phyloP scores from a whole-genome alignment of 2,888 invertebrate species.

The Sarcophaga caerulescens region DNA sequence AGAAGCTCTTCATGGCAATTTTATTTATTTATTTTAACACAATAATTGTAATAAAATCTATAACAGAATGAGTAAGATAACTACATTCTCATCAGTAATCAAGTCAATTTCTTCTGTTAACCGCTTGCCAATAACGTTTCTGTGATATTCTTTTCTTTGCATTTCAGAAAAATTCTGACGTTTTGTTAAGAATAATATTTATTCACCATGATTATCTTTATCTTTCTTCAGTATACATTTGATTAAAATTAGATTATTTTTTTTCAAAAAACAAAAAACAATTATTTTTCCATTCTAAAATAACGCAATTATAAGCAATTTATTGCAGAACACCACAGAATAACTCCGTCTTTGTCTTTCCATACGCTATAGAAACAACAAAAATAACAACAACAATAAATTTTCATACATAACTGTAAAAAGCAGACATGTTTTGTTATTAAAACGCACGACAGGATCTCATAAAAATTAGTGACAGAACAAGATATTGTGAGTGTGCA shows the following conservation, averaged over 20 bases:
- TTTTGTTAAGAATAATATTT: too few relatives aligned
- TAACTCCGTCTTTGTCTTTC: background rate
- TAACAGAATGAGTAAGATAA: too few relatives aligned
- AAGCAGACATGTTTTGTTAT: background rate
- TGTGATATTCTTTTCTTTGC: too few relatives aligned
- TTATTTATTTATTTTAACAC: too few relatives aligned
- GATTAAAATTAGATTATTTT: background rate
- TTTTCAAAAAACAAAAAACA: background rate
- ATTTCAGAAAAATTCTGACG: too few relatives aligned
- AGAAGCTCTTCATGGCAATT: too few relatives aligned
- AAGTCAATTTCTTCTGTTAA: too few relatives aligned
- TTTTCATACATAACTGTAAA: background rate
- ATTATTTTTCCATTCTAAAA: background rate
- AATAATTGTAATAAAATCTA: too few relatives aligned
- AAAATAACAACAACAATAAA: background rate
- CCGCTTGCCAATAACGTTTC: too few relatives aligned
- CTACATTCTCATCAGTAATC: too few relatives aligned
- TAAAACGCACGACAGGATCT: background rate
- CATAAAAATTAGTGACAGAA: slow-evolving; percentile 12
- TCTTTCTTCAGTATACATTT: background rate
- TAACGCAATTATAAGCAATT: background rate
- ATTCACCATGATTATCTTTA: background rate
- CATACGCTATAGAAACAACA: background rate
- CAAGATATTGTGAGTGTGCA: background rate
- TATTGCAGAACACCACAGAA: background rate